These are phyloP conservation scores for Heliocidaris erythrogramma DNA, from an alignment of 35 echinoderm and acorn worm genomes.

Conservation along the genomic window DNA sequence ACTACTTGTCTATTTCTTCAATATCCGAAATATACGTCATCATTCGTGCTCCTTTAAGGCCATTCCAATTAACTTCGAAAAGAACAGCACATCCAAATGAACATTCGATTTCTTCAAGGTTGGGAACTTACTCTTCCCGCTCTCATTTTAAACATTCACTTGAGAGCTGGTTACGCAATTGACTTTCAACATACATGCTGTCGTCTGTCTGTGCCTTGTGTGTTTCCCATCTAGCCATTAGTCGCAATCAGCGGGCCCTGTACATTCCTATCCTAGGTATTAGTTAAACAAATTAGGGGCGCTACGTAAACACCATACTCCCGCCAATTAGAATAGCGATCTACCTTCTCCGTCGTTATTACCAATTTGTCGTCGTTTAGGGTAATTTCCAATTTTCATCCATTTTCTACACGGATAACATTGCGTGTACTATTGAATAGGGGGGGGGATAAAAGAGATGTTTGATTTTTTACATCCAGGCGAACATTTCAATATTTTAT, in stretches of 20 bases:
- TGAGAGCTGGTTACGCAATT: neutral
- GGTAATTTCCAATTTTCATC: neutral
- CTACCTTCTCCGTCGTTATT: neutral
- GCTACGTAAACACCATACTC: constrained; percentile 22
- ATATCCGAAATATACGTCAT: too few relatives aligned
- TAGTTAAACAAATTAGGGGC: constrained; percentile 27
- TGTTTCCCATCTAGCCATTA: neutral
- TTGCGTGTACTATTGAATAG: neutral
- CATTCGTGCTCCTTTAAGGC: too few relatives aligned
- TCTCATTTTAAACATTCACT: neutral
- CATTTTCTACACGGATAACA: neutral
- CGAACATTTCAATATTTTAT: neutral
- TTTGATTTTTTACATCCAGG: neutral
- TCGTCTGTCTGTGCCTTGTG: neutral
- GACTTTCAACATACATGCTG: neutral
- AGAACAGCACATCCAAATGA: neutral
- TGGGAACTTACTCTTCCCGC: neutral
- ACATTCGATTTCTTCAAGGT: neutral
- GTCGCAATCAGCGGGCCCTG: neutral
- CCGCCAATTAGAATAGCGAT: constrained; percentile 19
- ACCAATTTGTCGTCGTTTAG: neutral
- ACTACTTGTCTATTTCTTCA: too few relatives aligned
- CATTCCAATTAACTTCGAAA: too few relatives aligned
- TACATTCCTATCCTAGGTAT: neutral
- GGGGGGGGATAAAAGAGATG: neutral